phyloP scores from a whole-genome alignment of 2,113 vertebrate genomes.

The Pomatorhinus ruficollis region DNA sequence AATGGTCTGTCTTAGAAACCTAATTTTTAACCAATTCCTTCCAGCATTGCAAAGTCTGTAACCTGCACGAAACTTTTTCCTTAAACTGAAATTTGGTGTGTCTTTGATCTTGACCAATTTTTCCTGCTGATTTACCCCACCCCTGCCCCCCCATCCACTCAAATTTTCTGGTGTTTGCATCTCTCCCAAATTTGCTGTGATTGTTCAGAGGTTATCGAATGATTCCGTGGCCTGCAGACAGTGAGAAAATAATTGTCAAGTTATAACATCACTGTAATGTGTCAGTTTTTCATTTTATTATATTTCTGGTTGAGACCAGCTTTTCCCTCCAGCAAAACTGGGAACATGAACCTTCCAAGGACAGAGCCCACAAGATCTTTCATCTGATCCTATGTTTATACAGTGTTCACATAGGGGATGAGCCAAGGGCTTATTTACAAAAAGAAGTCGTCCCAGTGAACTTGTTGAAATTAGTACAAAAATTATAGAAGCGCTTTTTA shows the following conservation, averaged over 20 bases:
- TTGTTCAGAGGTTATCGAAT: background rate
- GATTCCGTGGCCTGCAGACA: background rate
- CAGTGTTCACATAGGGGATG: background rate
- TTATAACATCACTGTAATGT: background rate
- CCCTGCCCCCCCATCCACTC: rapidly evolving
- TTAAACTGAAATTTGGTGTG: background rate
- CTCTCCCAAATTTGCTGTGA: background rate
- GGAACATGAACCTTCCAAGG: background rate
- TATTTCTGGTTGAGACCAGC: background rate
- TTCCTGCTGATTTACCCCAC: background rate
- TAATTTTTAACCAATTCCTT: background rate
- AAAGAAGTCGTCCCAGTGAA: background rate
- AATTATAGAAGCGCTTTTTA: background rate
- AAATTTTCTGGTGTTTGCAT: background rate
- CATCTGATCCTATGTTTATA: rapidly evolving
- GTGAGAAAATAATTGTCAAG: background rate
- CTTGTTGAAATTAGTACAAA: background rate
- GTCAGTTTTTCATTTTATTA: background rate
- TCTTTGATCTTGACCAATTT: background rate
- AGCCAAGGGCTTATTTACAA: background rate
- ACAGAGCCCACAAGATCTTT: background rate
- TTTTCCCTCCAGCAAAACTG: background rate
- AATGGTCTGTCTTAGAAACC: background rate
- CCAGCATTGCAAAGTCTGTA: background rate
- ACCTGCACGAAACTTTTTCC: background rate